These are phyloP conservation scores for Musca vetustissima DNA, from an alignment of 1,140 invertebrate species.

Conservation along the genomic window DNA sequence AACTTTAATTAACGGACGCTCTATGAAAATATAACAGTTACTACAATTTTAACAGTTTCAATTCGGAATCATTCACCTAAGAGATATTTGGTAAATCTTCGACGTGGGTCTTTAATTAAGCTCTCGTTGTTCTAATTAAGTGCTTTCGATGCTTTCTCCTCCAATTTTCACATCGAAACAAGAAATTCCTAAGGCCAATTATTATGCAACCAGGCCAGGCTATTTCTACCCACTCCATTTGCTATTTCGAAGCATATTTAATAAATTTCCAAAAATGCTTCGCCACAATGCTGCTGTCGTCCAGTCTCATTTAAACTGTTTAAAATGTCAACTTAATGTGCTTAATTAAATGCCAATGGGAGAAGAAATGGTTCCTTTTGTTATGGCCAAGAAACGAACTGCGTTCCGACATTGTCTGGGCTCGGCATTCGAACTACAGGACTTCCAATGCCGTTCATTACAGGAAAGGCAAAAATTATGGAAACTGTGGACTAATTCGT, in stretches of 20 bases:
- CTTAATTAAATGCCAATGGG: slow-evolving; percentile 19
- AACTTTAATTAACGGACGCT: too few species aligned
- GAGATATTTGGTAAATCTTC: too few species aligned
- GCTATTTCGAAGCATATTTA: background rate
- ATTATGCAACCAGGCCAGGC: background rate
- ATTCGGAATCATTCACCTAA: too few species aligned
- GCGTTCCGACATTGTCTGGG: background rate
- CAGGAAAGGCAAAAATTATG: background rate
- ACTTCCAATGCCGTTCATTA: background rate
- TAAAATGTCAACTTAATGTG: slow-evolving; percentile 19
- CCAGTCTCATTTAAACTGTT: slow-evolving; percentile 8
- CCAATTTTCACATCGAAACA: background rate
- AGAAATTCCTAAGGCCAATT: background rate
- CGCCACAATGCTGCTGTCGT: background rate
- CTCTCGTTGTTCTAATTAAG: slow-evolving; percentile 5
- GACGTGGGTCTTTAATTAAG: background rate
- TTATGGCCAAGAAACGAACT: too few species aligned
- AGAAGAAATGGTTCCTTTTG: background rate
- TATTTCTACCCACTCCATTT: too few species aligned
- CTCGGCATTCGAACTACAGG: background rate
- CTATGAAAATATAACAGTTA: too few species aligned
- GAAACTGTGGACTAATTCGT: too few species aligned
- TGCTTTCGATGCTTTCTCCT: background rate
- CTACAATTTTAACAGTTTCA: too few species aligned
- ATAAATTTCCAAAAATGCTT: slow-evolving; percentile 4